Conservation (phyloP, 1,140 invertebrate species). For the Drosophila watanabei region DNA sequence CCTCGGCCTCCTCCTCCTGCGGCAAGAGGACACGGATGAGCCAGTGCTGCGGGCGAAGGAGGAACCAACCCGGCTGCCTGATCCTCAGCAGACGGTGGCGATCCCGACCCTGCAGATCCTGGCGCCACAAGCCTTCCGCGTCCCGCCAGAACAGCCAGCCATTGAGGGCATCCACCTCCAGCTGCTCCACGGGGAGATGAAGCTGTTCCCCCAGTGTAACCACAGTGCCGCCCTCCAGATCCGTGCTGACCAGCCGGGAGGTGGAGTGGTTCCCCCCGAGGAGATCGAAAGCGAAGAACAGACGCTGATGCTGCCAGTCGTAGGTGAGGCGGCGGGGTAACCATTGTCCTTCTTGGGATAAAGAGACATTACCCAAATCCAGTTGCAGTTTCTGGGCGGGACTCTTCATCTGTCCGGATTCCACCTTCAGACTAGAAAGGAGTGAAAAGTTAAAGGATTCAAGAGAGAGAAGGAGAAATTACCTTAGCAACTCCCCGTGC, state of each 20-base stretch:
- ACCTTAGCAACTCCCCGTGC: constrained; percentile 56
- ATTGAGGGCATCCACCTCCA: constrained; percentile 96
- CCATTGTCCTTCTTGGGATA: not conserved
- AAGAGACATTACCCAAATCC: not conserved
- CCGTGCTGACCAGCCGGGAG: constrained; percentile 22
- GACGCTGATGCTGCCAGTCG: constrained; percentile 94
- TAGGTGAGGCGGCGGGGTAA: constrained; percentile 90
- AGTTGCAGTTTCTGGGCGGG: constrained; percentile 5
- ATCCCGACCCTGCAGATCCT: constrained; percentile 88
- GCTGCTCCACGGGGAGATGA: constrained; percentile 87
- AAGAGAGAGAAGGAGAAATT: not conserved
- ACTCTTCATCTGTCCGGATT: constrained; percentile 14
- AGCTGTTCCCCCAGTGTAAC: not conserved
- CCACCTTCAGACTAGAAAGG: constrained; percentile 26
- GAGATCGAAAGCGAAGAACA: constrained; percentile 91
- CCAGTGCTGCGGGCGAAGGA: constrained; percentile 91
- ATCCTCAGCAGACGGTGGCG: constrained; percentile 18
- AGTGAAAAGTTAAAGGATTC: not conserved
- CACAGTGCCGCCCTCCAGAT: constrained; percentile 12
- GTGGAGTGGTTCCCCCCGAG: constrained; percentile 35
- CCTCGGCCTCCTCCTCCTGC: constrained; percentile 92
- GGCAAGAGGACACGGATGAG: constrained; percentile 91
- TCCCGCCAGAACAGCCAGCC: constrained; percentile 94
- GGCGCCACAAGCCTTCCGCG: constrained; percentile 89
- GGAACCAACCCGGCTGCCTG: constrained; percentile 88